Evolutionary conservation across 2,888 invertebrate genomes (phyloP).

Genomic region (Bimastos eiseni): DNA sequence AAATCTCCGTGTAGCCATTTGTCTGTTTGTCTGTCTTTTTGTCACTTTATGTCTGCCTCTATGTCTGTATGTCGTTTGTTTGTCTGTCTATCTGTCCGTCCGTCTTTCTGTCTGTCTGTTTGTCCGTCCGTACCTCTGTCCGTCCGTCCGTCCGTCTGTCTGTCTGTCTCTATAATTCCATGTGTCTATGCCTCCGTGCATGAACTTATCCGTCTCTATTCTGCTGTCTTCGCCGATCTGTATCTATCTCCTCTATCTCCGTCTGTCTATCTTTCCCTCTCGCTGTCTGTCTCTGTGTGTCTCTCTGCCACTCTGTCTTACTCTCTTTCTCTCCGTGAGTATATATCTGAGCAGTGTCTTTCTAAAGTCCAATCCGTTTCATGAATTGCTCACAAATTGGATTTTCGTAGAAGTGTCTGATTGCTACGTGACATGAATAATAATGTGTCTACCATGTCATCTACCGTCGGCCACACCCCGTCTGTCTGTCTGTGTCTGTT

Average conservation of each 20-base stretch:
- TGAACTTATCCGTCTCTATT: neutral
- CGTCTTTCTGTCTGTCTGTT: neutral
- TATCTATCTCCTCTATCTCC: neutral
- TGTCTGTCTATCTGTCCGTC: neutral
- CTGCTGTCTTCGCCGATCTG: neutral
- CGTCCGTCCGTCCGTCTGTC: neutral
- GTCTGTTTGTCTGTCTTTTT: neutral
- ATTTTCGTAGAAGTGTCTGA: neutral
- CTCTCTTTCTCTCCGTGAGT: too few species aligned
- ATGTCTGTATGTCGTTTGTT: neutral
- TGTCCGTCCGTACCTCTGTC: neutral
- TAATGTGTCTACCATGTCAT: neutral
- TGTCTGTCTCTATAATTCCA: neutral
- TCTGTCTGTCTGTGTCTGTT: too few species aligned
- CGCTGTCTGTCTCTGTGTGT: neutral
- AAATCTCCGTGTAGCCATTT: neutral
- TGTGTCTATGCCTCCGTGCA: neutral
- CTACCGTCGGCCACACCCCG: too few species aligned
- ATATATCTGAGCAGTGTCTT: neutral
- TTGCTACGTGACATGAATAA: neutral
- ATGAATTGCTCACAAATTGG: neutral
- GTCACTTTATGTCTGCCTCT: neutral
- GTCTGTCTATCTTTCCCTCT: neutral
- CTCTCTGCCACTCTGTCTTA: neutral
- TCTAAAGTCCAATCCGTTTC: too few species aligned